Base-by-base conservation (phyloP, 2,797 vertebrate species). In the Neoniphon sammara region DNA sequence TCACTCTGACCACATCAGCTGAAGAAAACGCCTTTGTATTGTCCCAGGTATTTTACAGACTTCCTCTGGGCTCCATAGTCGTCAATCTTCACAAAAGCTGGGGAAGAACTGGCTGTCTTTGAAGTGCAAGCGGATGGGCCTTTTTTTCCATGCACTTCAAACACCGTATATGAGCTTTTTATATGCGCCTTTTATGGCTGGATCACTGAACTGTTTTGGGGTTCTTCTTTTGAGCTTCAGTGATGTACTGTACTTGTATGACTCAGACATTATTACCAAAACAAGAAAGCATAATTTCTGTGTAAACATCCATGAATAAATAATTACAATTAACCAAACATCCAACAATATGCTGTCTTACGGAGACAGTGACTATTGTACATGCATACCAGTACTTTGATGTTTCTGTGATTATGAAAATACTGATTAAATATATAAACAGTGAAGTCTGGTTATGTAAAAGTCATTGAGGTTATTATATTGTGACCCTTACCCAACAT, bases 121-220 rank as follows among this genome's bases (percentile, higher is more conserved):
- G 90, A 93, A 91, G 84, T 90, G 83, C 83, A 90, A 91, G 89
- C 74, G 86, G 80, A 84, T 78, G 83, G 86, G 78, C 73, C 44
- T 85, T 85, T 89, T 78, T 77, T 75, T 90, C 25, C 67, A 30
- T 87, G 61, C 65, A 86, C 91, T 93, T 93, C 91, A 93, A 93
- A 93, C 82, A 78, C 42, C 31, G 58, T 66, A 89, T 88, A 82
- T 90, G 88, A 90, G 88, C 85, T 90, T 85, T 88, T 88, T 80
- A 73, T 88, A 74, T 86, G 81, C 82, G 81, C 73, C 36, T 91
- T 88, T 83, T 75, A 42, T 42, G 55, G 8, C 7, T 57, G 55
- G 18, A 25, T 25, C 30, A 42, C n/a, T 34, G 65, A 68, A 58
- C 66, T 2, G 78, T 85, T 86, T 78, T 54, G 34, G 70, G 78